Evolutionary conservation across 2,888 invertebrate genomes (phyloP).

Genomic region (Frankliniella fusca): DNA sequence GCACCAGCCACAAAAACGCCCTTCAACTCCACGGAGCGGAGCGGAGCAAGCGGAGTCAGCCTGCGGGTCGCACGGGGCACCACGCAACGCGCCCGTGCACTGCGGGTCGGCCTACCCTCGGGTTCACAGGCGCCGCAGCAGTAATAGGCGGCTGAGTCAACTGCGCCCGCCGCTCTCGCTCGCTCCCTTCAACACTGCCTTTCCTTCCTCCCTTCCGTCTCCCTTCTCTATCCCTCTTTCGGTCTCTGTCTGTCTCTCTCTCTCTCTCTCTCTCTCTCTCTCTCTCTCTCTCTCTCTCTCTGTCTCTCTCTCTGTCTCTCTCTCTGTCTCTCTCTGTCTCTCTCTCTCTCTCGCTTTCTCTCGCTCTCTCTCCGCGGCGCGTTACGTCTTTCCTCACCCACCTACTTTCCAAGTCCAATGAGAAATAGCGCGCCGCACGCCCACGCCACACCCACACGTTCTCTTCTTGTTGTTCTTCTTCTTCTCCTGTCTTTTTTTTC

Average conservation of each 20-base stretch:
- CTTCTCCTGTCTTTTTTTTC: neutral
- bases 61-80: no score
- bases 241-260: no score
- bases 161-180: no score
- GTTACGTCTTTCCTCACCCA: neutral
- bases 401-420: constrained; percentile 10
- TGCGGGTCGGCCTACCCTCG: no score
- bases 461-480: neutral
- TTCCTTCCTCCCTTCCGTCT: neutral
- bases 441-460: neutral
- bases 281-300: neutral
- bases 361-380: neutral
- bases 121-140: no score
- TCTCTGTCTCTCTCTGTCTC: neutral
- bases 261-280: neutral
- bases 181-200: no score
- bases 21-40: no score
- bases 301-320: neutral
- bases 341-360: neutral
- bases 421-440: neutral
- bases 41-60: no score
- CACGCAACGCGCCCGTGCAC: no score
- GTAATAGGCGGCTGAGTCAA: no score
- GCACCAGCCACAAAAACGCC: no score
- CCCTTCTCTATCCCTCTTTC: no score